phyloP scores from a whole-genome alignment of 2,888 invertebrate species.

The Galeruca laticollis region DNA sequence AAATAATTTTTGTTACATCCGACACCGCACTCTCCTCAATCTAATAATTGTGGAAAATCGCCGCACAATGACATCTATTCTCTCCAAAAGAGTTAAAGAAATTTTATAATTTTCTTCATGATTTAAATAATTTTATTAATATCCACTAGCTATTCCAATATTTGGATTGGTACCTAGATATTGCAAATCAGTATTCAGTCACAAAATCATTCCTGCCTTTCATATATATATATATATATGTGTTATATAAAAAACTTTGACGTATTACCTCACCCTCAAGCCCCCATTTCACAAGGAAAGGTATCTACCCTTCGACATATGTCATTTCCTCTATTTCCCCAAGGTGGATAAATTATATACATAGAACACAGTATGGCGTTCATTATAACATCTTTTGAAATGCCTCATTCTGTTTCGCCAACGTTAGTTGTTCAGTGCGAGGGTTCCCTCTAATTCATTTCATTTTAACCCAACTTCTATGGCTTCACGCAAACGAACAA shows the following conservation, averaged over 20 bases:
- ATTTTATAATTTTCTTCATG: too few species aligned
- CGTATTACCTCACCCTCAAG: not conserved
- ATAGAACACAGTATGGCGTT: constrained; percentile 33
- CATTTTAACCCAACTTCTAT: not conserved
- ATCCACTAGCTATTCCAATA: too few species aligned
- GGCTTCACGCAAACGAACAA: not conserved
- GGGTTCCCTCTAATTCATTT: not conserved
- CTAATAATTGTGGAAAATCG: too few species aligned
- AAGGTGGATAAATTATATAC: constrained; percentile 41
- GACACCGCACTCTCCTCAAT: too few species aligned
- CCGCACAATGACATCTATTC: too few species aligned
- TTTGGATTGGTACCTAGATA: too few species aligned
- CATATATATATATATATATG: too few species aligned
- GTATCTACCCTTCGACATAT: constrained; percentile 28
- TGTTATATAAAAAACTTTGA: not conserved
- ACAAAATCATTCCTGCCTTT: too few species aligned
- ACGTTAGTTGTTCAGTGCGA: not conserved
- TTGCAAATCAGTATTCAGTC: too few species aligned
- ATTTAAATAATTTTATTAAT: too few species aligned
- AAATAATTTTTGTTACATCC: too few species aligned
- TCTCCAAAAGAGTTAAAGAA: too few species aligned
- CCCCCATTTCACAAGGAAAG: constrained; percentile 13
- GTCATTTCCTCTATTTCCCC: constrained; percentile 29
- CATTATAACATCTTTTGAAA: constrained; percentile 41
- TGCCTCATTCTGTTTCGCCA: constrained; percentile 4